Percentiles rank a stretch among this genome's conserved stretches.
phyloP scores from a whole-genome alignment of 1,140 invertebrate species.

The Penaeus japonicus region DNA sequence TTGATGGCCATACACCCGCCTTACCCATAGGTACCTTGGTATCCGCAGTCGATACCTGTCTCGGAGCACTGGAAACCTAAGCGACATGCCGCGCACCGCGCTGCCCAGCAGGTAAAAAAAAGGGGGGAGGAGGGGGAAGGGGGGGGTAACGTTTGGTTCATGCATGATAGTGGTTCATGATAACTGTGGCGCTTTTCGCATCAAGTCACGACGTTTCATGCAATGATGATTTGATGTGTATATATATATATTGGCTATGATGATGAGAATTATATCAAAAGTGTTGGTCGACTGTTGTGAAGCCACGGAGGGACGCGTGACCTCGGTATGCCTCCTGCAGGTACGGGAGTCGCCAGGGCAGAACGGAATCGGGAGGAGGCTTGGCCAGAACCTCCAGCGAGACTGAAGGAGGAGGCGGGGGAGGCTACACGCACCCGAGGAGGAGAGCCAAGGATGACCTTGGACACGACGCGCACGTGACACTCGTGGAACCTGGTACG shows the following conservation, averaged over 20 bases:
- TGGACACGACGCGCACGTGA: conserved; percentile 35
- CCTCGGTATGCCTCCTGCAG: not conserved
- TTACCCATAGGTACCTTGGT: conserved; percentile 15
- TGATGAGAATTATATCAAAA: too few species aligned
- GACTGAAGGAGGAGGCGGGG: conserved; percentile 15
- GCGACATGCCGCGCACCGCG: conserved; percentile 46
- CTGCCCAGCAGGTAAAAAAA: conserved; percentile 45
- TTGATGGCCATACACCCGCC: not conserved
- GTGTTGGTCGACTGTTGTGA: too few species aligned
- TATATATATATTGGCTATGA: too few species aligned
- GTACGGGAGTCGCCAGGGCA: conserved; percentile 7
- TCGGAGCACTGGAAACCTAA: conserved; percentile 47
- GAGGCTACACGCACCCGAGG: conserved; percentile 36
- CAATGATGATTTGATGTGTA: too few species aligned
- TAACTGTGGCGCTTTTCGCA: too few species aligned
- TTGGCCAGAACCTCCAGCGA: conserved; percentile 3
- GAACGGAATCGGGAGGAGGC: not conserved
- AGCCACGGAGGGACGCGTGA: too few species aligned
- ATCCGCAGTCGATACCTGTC: conserved; percentile 49
- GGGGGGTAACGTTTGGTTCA: too few species aligned
- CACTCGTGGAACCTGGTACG: conserved; percentile 34
- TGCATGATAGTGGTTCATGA: too few species aligned
- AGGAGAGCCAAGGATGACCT: conserved; percentile 27
- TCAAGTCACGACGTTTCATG: too few species aligned
- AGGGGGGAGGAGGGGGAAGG: too few species aligned